phyloP scores from a whole-genome alignment of 1,140 invertebrate species.

The Drosophila repletoides region DNA sequence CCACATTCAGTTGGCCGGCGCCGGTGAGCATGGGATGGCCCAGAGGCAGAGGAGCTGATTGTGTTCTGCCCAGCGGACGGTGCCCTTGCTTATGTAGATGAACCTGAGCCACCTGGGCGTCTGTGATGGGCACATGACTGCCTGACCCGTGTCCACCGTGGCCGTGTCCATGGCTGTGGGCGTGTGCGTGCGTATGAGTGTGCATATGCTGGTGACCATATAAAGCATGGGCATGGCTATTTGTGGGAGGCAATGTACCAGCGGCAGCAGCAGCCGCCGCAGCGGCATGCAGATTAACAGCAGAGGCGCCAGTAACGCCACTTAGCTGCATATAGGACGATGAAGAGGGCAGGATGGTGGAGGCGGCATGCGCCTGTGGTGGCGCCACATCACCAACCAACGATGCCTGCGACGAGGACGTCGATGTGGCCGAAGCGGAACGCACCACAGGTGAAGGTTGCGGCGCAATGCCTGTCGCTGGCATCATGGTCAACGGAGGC shows the following conservation, averaged over 20 bases:
- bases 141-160: not conserved
- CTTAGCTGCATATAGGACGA: conserved; percentile 62
- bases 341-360: conserved; percentile 62
- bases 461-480: conserved; percentile 64
- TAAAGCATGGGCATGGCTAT: conserved; percentile 43
- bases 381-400: conserved; percentile 73
- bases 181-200: conserved; percentile 1
- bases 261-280: conserved; percentile 42
- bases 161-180: conserved; percentile 18
- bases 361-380: conserved; percentile 75
- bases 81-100: conserved; percentile 89
- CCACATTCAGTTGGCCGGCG: conserved; percentile 67
- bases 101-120: conserved; percentile 86
- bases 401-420: conserved; percentile 75
- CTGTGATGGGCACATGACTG: conserved; percentile 80
- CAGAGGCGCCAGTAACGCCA: conserved; percentile 37
- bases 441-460: conserved; percentile 74
- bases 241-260: conserved; percentile 25
- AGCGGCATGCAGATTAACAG: conserved; percentile 67
- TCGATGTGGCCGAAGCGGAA: conserved; percentile 75
- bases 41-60: conserved; percentile 96
- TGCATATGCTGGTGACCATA: conserved; percentile 36
- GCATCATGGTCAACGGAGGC: conserved; percentile 57
- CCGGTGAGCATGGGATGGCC: conserved; percentile 95
- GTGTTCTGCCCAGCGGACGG: conserved; percentile 94